Percentiles rank a stretch among this genome's conserved stretches.
phyloP scores from a whole-genome alignment of 2,888 invertebrate species.

The Andrena hattorfiana region DNA sequence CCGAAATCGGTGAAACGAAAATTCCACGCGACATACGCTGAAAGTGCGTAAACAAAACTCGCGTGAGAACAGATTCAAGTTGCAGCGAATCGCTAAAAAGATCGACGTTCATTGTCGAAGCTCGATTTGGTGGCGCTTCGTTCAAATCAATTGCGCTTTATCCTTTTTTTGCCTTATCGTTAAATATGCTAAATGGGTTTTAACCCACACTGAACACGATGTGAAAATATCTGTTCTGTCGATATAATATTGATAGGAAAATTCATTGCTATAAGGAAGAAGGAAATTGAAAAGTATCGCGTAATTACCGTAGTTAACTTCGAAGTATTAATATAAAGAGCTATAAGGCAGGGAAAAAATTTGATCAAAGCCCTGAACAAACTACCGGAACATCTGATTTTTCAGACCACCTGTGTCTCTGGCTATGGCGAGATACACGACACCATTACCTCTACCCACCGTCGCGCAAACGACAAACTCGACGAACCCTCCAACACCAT shows the following conservation, averaged over 20 bases:
- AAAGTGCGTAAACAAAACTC: constrained; percentile 64
- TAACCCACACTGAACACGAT: no score
- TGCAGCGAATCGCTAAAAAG: constrained; percentile 44
- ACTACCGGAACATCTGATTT: constrained; percentile 25
- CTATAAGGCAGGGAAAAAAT: neutral
- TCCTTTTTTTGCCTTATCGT: no score
- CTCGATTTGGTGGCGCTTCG: neutral
- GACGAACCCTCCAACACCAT: constrained; percentile 81
- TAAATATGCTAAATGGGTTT: no score
- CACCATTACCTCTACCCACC: constrained; percentile 84
- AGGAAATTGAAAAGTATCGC: neutral
- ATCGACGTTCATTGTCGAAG: constrained; percentile 36
- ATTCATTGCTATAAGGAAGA: neutral
- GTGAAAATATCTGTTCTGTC: neutral
- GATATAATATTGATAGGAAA: neutral
- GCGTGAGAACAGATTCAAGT: constrained; percentile 54
- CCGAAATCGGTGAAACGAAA: constrained; percentile 54
- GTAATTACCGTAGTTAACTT: neutral
- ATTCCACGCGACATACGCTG: constrained; percentile 51
- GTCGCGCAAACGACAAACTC: constrained; percentile 83
- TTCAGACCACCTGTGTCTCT: constrained; percentile 92
- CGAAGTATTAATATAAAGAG: neutral
- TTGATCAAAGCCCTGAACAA: constrained; percentile 14
- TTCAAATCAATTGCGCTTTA: neutral
- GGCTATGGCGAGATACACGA: constrained; percentile 87